Base-by-base conservation (phyloP, 2,797 vertebrate genomes). In the Eutrigla gurnardus region DNA sequence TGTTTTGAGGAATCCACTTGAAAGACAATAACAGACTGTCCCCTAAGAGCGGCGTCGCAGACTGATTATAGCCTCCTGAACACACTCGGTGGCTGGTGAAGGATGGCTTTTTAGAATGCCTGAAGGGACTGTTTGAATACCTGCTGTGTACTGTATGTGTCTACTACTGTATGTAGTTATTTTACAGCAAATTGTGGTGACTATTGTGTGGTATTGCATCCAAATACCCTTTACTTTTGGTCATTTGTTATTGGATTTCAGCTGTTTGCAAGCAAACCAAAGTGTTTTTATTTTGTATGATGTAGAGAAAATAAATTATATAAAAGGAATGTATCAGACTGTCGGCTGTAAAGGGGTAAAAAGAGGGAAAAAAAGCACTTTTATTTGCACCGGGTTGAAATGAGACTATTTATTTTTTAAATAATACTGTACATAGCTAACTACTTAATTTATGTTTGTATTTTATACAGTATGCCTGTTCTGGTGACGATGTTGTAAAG, bases 381-480 rank as follows among this genome's bases (percentile, higher is more conserved):
- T 94, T 84, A 91, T 93, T 93, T 93, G 89, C 92, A 90, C 84
- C 83, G 18, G 83, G 82, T 88, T 90, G 70, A 85, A 80, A 88
- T 88, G 64, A 89, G 70, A 93, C 87, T 88, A 85, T 88, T 90
- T 92, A 91, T 93, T 92, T 93, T 91, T 91, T 78, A 85, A 90
- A 89, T 61, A 37, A 83, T 67, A 79, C 45, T 93, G 93, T 94
- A 94, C 66, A 94, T 88, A 90, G 80, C 63, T 69, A 74, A 76
- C 33, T 73, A 86, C 53, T 81, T 77, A 76, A 88, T 90, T 93
- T 90, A 82, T 86, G 80, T 86, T 85, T 89, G 79, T 91, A 84
- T 92, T 93, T 94, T 93, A 83, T 93, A 93, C 89, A 75, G 87
- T 91, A 91, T 93, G 91, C 90, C 88, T 94, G 93, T 92, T 90